These are phyloP conservation scores for Watsonalla cultraria DNA, from an alignment of 2,888 invertebrate species.

Conservation along the genomic window DNA sequence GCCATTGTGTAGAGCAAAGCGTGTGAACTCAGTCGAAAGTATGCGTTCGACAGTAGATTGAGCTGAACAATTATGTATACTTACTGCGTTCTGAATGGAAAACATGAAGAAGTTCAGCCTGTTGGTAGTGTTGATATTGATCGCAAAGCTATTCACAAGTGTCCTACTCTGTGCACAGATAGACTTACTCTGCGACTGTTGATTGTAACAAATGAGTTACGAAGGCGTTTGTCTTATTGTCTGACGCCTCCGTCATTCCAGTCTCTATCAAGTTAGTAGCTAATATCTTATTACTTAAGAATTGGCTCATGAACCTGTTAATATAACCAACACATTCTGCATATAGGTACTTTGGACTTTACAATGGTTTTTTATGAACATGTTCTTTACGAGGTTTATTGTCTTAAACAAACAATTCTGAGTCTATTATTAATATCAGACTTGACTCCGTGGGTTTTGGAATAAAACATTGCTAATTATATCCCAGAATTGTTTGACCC, in stretches of 20 bases:
- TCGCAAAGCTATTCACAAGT: constrained; percentile 25
- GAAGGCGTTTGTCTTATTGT: constrained; percentile 22
- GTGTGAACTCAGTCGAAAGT: constrained; percentile 74
- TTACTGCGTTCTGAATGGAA: constrained; percentile 30
- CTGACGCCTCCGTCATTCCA: constrained; percentile 17
- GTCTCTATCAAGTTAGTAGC: constrained; percentile 14
- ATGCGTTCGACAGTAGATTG: constrained; percentile 52
- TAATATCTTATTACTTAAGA: not conserved
- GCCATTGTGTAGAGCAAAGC: constrained; percentile 72
- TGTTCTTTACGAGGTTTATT: not conserved
- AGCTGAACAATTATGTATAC: constrained; percentile 23
- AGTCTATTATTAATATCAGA: not conserved
- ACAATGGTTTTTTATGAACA: too few species aligned
- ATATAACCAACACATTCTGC: not conserved
- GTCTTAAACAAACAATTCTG: too few species aligned
- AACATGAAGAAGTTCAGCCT: constrained; percentile 16
- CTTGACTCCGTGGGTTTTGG: not conserved
- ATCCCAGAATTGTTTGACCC: constrained; percentile 2
- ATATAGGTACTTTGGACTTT: too few species aligned
- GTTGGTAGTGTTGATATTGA: constrained; percentile 35
- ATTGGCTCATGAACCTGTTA: not conserved
- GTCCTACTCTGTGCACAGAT: constrained; percentile 19
- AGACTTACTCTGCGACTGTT: constrained; percentile 17
- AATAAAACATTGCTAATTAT: constrained; percentile 1
- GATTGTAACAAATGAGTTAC: constrained; percentile 22